Evolutionary conservation across 2,113 vertebrate genomes (phyloP).

Genomic region (Atherinomorus stipes): DNA sequence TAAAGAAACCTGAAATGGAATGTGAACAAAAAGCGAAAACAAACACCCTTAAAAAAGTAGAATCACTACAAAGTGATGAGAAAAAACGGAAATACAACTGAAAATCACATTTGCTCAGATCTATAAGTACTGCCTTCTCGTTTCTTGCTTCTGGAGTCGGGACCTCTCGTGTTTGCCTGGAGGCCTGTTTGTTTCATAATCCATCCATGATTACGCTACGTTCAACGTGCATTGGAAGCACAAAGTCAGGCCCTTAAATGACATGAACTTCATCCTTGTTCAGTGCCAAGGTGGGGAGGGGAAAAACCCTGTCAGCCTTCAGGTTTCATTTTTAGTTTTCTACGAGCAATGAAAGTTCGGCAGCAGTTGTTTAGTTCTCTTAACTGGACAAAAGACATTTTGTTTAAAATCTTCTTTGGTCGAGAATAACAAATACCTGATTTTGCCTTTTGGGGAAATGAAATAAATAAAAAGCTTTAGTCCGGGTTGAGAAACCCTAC

Average conservation of each 20-base stretch:
- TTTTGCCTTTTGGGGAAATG: neutral
- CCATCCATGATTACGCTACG: neutral
- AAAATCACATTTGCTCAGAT: too few relatives aligned
- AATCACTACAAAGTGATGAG: too few relatives aligned
- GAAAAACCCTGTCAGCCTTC: neutral
- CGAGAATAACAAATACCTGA: neutral
- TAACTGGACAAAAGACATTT: neutral
- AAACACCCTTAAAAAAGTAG: neutral
- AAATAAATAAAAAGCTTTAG: neutral
- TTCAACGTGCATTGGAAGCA: neutral
- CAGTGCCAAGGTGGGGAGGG: neutral
- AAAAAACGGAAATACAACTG: neutral
- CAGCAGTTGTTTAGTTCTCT: neutral
- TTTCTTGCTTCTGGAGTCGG: too few relatives aligned
- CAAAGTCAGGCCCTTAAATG: neutral
- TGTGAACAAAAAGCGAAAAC: neutral
- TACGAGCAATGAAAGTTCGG: too few relatives aligned
- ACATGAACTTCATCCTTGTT: neutral
- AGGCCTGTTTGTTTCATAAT: neutral
- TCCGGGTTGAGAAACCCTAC: neutral
- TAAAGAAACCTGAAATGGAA: neutral
- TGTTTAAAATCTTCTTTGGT: neutral
- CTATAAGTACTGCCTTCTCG: too few relatives aligned
- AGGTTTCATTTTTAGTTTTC: too few relatives aligned
- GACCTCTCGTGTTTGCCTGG: neutral